Percentiles rank a stretch among this genome's conserved stretches.
These are phyloP conservation scores for Ormyrus rosae DNA, from an alignment of 2,888 invertebrate species.

Conservation along the genomic window DNA sequence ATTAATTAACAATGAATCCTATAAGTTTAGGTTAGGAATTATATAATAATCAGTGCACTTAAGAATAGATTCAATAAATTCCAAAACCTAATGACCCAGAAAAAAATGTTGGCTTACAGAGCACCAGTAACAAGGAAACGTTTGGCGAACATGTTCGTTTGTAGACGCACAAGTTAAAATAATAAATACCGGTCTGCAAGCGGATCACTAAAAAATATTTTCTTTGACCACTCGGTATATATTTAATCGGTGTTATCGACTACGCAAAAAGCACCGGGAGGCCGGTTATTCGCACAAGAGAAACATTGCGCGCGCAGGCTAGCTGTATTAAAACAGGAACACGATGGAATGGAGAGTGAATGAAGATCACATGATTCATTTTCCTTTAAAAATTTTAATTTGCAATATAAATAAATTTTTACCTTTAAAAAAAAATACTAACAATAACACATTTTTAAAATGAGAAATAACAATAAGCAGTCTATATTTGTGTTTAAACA, in stretches of 20 bases:
- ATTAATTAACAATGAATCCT: background rate
- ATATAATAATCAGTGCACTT: constrained; percentile 47
- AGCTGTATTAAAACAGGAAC: background rate
- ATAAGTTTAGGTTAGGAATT: constrained; percentile 55
- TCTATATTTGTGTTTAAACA: too few relatives aligned
- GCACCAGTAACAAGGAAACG: constrained; percentile 28
- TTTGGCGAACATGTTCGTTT: constrained; percentile 48
- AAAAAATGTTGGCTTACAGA: constrained; percentile 40
- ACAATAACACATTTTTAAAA: too few relatives aligned
- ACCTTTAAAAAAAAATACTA: too few relatives aligned
- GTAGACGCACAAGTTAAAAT: background rate
- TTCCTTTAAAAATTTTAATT: too few relatives aligned
- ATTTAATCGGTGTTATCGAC: constrained; percentile 10
- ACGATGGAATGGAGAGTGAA: background rate
- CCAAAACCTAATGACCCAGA: background rate
- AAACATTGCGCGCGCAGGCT: background rate
- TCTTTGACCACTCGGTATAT: background rate
- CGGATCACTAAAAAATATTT: background rate
- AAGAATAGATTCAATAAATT: background rate
- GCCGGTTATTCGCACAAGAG: background rate
- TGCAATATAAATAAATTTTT: too few relatives aligned
- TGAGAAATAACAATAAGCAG: too few relatives aligned
- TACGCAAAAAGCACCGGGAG: background rate
- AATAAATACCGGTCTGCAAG: constrained; percentile 18
- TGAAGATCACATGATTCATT: too few relatives aligned